Conservation (phyloP, 2,113 vertebrate genomes). For the Grammomys surdaster region DNA sequence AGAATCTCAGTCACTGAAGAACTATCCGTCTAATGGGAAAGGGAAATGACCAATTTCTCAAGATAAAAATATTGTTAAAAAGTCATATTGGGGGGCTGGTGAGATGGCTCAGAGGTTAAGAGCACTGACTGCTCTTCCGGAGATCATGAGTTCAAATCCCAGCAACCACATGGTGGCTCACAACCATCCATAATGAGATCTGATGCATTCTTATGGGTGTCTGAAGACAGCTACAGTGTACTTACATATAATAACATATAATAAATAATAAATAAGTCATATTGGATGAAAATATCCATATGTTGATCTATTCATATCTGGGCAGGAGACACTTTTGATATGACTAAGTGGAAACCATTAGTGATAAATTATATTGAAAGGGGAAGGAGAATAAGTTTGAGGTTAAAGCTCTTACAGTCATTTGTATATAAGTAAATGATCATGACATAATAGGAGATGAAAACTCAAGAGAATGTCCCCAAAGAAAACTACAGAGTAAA, state of each 20-base stretch:
- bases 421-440: too few species aligned
- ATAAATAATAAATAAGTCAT: not conserved
- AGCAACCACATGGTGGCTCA: too few species aligned
- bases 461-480: not conserved
- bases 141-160: too few species aligned
- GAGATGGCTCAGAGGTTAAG: too few species aligned
- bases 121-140: too few species aligned
- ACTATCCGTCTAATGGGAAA: not conserved
- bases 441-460: fast-evolving
- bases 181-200: too few species aligned
- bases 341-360: not conserved
- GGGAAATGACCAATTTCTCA: not conserved
- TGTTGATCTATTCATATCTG: not conserved
- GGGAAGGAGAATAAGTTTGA: not conserved
- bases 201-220: too few species aligned
- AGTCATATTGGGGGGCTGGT: not conserved
- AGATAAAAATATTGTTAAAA: not conserved
- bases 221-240: too few species aligned
- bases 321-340: not conserved
- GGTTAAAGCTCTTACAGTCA: too few species aligned
- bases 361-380: not conserved
- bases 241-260: too few species aligned
- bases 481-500: not conserved
- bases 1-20: not conserved
- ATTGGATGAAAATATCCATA: not conserved